Base-by-base conservation (phyloP, 1,140 invertebrate species). In the Drosophila chauvacae region DNA sequence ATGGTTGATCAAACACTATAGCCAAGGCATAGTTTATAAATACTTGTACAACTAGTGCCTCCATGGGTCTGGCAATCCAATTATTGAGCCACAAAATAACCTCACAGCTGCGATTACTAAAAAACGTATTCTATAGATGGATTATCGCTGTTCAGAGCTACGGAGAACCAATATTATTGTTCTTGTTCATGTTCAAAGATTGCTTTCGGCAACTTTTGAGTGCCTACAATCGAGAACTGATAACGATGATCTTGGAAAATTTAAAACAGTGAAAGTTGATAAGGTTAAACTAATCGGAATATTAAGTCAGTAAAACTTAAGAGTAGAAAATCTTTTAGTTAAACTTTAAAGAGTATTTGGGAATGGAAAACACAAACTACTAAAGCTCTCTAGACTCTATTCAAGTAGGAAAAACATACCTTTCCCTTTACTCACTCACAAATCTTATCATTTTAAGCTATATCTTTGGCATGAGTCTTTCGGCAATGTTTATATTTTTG, bases 1-100 rank as follows among this genome's bases (percentile, higher is more conserved):
- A 78, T 42, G 76, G 65, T 78, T 71, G 80, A 83, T 74, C 62
- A 55, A 66, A 11, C 48, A 35, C 76, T 42, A 73, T 70, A 53
- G 60, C 39, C 45, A 14, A 23, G 61, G 37, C 53, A 48, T 33
- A 68, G 47, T 35, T 35, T 30, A 47, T 7, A 26, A 47, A n/a
- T 18, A n/a, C 20, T 55, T 55, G 11, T 37, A 23, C 11, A 37
- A 35, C 44, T 35, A 35, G 30, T 50, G 48, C 60, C 33, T 50
- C 35, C 28, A 55, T 20, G 42, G 44, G 57, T 37, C 51, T 72
- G 58, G 50, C 45, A 75, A 42, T 56, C 60, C 53, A 55, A 58
- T 58, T 75, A 37, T 50, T 62, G 20, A 47, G 74, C 62, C 74
- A 55, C 72, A 66, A 23, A 55, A 1, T 66, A 59, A 50, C 74